Evolutionary conservation across 2,113 vertebrate species (phyloP).

Genomic region (Gymnocephalus cernua): DNA sequence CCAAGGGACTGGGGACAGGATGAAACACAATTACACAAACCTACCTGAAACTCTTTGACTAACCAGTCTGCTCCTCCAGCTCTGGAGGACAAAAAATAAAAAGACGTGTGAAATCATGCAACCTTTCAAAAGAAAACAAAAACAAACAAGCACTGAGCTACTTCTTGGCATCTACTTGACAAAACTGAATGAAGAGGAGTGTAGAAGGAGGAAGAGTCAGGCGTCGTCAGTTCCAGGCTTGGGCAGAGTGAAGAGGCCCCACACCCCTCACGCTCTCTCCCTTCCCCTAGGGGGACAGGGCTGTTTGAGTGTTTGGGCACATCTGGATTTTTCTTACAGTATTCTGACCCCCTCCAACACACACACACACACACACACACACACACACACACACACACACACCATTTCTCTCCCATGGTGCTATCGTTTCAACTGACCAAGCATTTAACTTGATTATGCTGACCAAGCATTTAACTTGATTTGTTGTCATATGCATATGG

Average conservation of each 20-base stretch:
- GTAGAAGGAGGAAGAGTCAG: constrained; percentile 72
- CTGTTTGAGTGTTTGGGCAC: constrained; percentile 82
- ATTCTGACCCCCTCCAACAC: constrained; percentile 52
- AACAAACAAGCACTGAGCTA: constrained; percentile 88
- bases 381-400: not conserved
- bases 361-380: not conserved
- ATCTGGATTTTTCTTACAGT: constrained; percentile 84
- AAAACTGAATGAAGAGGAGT: constrained; percentile 86
- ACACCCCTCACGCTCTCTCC: constrained; percentile 20
- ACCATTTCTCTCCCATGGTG: constrained; percentile 79
- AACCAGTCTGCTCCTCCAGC: constrained; percentile 61
- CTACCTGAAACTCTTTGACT: constrained; percentile 86
- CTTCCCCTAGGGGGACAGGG: constrained; percentile 41
- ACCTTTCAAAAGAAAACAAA: constrained; percentile 73
- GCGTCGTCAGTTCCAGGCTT: constrained; percentile 75
- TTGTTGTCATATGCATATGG: constrained; percentile 81
- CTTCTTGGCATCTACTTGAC: constrained; percentile 91
- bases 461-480: constrained; percentile 90
- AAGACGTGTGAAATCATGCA: constrained; percentile 77
- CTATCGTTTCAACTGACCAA: constrained; percentile 92
- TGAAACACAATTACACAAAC: constrained; percentile 87
- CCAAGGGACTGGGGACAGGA: constrained; percentile 68
- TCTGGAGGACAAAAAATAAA: constrained; percentile 54
- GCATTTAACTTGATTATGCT: constrained; percentile 84
- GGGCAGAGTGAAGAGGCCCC: constrained; percentile 59